A percentile compares a stretch with the other conserved stretches of the same genome.
Evolutionary conservation across 64 coral and sea anemone genomes (phyloP).

Genomic region (Cladopsammia gracilis): DNA sequence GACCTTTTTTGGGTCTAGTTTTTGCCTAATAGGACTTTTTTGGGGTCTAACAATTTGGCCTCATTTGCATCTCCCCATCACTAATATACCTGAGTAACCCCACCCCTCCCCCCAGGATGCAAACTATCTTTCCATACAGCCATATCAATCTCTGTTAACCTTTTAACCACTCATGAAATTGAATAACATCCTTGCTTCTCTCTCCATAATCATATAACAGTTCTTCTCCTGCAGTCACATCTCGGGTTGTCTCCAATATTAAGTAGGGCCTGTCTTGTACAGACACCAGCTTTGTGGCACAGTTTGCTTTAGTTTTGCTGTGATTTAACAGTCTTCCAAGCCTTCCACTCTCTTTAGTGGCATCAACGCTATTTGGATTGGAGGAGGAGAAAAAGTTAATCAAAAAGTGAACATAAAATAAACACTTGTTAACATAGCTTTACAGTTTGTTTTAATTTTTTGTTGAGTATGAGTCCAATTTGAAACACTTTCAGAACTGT

Average conservation of each 20-base stretch:
- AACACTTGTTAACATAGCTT: not conserved
- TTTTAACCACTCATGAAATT: conserved; percentile 91
- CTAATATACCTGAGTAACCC: no score
- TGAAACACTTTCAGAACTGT: no score
- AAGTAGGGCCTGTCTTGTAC: conserved; percentile 85
- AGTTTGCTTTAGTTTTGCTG: conserved; percentile 88
- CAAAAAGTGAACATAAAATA: not conserved
- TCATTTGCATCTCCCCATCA: no score
- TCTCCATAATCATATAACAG: conserved; percentile 98
- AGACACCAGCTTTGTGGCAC: conserved; percentile 78
- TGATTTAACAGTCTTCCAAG: conserved; percentile 94
- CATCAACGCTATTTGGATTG: conserved; percentile 83
- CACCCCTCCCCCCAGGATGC: no score
- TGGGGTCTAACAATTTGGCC: no score
- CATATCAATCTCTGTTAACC: not conserved
- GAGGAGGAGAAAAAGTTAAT: not conserved
- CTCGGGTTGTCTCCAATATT: conserved; percentile 74
- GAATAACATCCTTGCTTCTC: conserved; percentile 77
- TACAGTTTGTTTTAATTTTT: no score
- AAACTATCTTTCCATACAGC: no score
- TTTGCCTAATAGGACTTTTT: no score
- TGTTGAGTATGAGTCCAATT: no score
- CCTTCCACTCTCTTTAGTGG: conserved; percentile 87
- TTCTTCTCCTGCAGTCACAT: conserved; percentile 84
- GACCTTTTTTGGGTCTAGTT: no score